These are phyloP conservation scores for Reticulitermes speratus DNA, from an alignment of 1,140 invertebrate species.

Conservation along the genomic window DNA sequence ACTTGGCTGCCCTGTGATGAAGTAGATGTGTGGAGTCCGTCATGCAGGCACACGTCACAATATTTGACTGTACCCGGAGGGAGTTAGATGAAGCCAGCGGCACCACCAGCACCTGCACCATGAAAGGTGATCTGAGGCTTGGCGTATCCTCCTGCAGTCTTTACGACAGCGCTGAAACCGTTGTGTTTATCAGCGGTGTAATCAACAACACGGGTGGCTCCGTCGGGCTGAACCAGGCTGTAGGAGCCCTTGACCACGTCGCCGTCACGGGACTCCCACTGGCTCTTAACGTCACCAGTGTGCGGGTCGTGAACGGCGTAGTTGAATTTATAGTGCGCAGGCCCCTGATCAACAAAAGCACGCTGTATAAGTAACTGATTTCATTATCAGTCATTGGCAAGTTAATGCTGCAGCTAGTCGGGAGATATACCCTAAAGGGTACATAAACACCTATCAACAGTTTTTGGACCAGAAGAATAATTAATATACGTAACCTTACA, in stretches of 20 bases:
- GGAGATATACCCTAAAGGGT: too few relatives aligned
- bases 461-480: too few relatives aligned
- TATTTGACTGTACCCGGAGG: background rate
- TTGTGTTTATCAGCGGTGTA: slow-evolving; percentile 43
- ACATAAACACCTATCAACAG: too few relatives aligned
- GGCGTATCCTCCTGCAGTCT: slow-evolving; percentile 32
- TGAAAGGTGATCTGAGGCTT: background rate
- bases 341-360: too few relatives aligned
- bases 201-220: slow-evolving; percentile 48
- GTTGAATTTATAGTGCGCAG: background rate
- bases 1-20: too few relatives aligned
- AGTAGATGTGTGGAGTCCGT: too few relatives aligned
- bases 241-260: slow-evolving; percentile 36
- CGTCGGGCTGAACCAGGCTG: slow-evolving; percentile 42
- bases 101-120: too few relatives aligned
- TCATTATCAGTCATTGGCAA: too few relatives aligned
- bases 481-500: too few relatives aligned
- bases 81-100: background rate
- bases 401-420: too few relatives aligned
- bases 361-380: too few relatives aligned
- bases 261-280: slow-evolving; percentile 35
- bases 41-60: too few relatives aligned
- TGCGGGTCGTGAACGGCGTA: slow-evolving; percentile 4
- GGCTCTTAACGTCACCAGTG: slow-evolving; percentile 37
- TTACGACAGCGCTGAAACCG: slow-evolving; percentile 50